phyloP scores from a whole-genome alignment of 2,888 invertebrate species.

The Endotricha flammealis region DNA sequence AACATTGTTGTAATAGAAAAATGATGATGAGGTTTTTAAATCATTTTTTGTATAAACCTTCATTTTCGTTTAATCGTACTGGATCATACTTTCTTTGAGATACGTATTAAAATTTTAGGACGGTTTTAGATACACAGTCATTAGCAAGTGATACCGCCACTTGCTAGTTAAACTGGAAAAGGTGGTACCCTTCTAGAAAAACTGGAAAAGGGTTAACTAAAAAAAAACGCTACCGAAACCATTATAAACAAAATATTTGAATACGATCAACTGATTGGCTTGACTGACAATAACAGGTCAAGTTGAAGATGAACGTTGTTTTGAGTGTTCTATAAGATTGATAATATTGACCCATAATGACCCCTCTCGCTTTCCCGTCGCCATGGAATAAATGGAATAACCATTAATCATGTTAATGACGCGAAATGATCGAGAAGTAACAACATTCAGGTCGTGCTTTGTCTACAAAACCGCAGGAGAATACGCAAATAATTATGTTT shows the following conservation, averaged over 20 bases:
- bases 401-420: conserved; percentile 41
- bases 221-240: too few species aligned
- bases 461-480: conserved; percentile 1
- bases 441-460: conserved; percentile 3
- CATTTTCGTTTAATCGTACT: conserved; percentile 11
- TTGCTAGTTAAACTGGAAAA: too few species aligned
- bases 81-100: too few species aligned
- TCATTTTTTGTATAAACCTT: conserved; percentile 5
- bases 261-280: too few species aligned
- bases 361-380: conserved; percentile 38
- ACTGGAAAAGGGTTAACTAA: too few species aligned
- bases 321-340: conserved; percentile 41
- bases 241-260: too few species aligned
- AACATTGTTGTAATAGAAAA: background rate
- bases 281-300: too few species aligned
- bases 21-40: conserved; percentile 1
- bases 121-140: too few species aligned
- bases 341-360: conserved; percentile 36
- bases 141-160: too few species aligned
- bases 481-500: conserved; percentile 5
- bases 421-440: conserved; percentile 32
- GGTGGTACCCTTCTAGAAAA: too few species aligned
- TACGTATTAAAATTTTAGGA: too few species aligned
- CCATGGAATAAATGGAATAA: conserved; percentile 10
- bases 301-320: conserved; percentile 34